Evolutionary conservation across 1,140 invertebrate genomes (phyloP).

Genomic region (Kradibia gibbosae): DNA sequence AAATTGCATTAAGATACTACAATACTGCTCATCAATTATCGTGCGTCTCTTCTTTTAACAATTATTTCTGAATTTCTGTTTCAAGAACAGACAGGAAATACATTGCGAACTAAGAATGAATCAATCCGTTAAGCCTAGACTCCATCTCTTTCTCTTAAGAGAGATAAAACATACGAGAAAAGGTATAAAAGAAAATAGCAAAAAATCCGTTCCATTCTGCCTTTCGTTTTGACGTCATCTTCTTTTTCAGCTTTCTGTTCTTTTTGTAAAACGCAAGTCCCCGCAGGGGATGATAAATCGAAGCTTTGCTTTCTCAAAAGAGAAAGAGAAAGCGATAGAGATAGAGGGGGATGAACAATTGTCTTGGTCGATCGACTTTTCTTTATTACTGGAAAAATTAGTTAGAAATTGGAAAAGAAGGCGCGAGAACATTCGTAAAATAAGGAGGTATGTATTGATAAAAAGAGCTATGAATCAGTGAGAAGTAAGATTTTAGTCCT

Average conservation of each 20-base stretch:
- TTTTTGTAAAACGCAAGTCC: constrained; percentile 19
- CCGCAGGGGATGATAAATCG: constrained; percentile 67
- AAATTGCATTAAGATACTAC: not conserved
- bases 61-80: constrained; percentile 41
- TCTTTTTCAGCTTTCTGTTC: constrained; percentile 40
- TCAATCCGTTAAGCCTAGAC: constrained; percentile 11
- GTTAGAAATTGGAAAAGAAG: constrained; percentile 44
- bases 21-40: not conserved
- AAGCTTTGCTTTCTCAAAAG: constrained; percentile 53
- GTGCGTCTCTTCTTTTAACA: not conserved
- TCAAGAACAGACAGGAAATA: not conserved
- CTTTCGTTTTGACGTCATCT: constrained; percentile 29
- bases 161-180: constrained; percentile 20
- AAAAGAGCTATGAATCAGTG: constrained; percentile 14
- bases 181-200: constrained; percentile 50
- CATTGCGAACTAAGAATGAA: constrained; percentile 1
- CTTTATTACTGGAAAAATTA: constrained; percentile 57
- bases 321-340: too few relatives aligned
- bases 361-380: constrained; percentile 52
- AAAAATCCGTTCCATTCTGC: constrained; percentile 54
- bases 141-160: constrained; percentile 8
- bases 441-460: constrained; percentile 34
- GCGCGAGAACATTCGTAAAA: constrained; percentile 52
- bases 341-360: not conserved
- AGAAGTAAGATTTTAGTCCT: not conserved